Conservation (phyloP, 2,797 vertebrate species). For the Oreortyx pictus region DNA sequence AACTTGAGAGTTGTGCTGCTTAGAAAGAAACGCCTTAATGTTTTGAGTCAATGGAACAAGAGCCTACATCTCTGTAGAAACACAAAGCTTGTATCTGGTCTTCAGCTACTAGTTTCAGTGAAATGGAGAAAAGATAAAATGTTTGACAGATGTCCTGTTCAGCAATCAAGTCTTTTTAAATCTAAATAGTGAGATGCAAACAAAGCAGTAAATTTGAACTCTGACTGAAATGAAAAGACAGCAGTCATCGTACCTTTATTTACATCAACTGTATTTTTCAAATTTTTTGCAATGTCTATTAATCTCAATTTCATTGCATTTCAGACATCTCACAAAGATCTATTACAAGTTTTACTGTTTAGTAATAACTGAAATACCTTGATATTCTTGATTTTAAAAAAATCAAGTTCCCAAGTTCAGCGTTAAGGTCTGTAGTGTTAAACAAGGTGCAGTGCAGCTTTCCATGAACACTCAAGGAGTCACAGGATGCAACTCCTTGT, state of each 20-base stretch:
- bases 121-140: background rate
- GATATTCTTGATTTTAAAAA: background rate
- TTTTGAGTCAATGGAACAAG: background rate
- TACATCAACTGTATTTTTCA: background rate
- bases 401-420: background rate
- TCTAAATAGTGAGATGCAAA: background rate
- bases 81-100: background rate
- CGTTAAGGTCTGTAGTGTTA: background rate
- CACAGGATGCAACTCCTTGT: background rate
- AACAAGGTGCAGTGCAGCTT: background rate
- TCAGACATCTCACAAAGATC: background rate
- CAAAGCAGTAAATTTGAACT: background rate
- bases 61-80: background rate
- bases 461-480: background rate
- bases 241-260: background rate
- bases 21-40: background rate
- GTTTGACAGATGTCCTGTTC: background rate
- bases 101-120: background rate
- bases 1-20: background rate
- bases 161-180: background rate
- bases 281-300: background rate
- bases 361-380: background rate
- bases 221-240: background rate
- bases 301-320: background rate
- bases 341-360: background rate